A percentile compares a stretch with the other conserved stretches of the same genome.
phyloP scores from a whole-genome alignment of 2,113 vertebrate species.

The Dunckerocampus dactyliophorus region DNA sequence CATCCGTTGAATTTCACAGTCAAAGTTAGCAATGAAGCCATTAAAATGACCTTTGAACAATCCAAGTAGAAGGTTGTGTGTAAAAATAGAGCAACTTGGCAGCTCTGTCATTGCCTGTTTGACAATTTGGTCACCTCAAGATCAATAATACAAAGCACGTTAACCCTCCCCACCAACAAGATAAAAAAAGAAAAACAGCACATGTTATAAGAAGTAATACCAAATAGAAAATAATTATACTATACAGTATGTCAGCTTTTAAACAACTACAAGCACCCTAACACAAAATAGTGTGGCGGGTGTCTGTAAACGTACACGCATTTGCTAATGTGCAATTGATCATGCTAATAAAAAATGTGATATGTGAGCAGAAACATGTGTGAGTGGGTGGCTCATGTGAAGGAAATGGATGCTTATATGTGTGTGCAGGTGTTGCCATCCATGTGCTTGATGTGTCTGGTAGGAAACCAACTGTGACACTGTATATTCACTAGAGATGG shows the following conservation, averaged over 20 bases:
- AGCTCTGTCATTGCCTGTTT: too few relatives aligned
- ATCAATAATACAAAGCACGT: too few relatives aligned
- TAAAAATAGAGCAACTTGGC: too few relatives aligned
- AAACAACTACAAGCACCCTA: neutral
- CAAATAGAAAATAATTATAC: too few relatives aligned
- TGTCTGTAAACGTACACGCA: neutral
- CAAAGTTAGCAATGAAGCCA: neutral
- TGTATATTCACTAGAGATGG: too few relatives aligned
- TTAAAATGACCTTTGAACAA: neutral
- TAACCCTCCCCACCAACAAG: too few relatives aligned
- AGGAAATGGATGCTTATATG: slow-evolving; percentile 6
- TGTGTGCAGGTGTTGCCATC: slow-evolving; percentile 21
- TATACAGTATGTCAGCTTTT: neutral
- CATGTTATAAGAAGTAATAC: too few relatives aligned
- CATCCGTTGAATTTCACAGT: neutral
- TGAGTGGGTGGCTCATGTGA: slow-evolving; percentile 10
- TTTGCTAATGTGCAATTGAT: slow-evolving; percentile 4
- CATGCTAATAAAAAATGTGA: slow-evolving; percentile 39
- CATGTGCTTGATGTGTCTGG: slow-evolving; percentile 61
- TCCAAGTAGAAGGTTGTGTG: neutral
- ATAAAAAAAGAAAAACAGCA: too few relatives aligned
- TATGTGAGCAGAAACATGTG: slow-evolving; percentile 33
- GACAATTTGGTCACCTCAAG: too few relatives aligned
- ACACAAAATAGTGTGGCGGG: neutral
- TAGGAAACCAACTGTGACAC: neutral